phyloP scores from a whole-genome alignment of 2,797 vertebrate species.

The Coilia nasus region DNA sequence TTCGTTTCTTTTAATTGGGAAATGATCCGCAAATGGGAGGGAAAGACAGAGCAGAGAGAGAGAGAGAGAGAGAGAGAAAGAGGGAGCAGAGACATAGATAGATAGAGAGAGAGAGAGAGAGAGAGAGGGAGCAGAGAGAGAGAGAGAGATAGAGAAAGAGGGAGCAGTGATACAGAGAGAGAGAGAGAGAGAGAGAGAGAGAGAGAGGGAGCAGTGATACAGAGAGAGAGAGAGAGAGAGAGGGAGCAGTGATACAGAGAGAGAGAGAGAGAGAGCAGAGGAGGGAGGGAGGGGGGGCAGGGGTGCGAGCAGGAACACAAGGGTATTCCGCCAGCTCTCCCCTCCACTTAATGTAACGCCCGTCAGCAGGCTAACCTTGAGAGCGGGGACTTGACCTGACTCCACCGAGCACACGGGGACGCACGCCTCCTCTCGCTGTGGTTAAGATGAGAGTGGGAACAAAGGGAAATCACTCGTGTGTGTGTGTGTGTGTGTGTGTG shows the following conservation, averaged over 20 bases:
- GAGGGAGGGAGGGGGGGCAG: constrained; percentile 57
- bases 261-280: constrained; percentile 44
- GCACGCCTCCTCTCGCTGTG: background rate
- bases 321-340: constrained; percentile 72
- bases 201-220: constrained; percentile 49
- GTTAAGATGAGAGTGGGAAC: background rate
- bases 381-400: constrained; percentile 26
- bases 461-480: constrained; percentile 28
- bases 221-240: background rate
- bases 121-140: constrained; percentile 48
- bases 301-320: constrained; percentile 45
- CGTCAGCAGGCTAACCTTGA: constrained; percentile 66
- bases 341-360: constrained; percentile 52
- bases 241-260: no score
- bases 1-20: background rate
- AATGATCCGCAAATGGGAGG: constrained; percentile 2
- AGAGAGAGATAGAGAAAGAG: background rate
- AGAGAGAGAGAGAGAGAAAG: constrained; percentile 13
- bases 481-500: constrained; percentile 27
- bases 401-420: constrained; percentile 5
- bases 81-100: background rate
- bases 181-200: constrained; percentile 41
- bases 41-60: constrained; percentile 65
- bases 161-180: background rate
- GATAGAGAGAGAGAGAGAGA: constrained; percentile 45